These are phyloP conservation scores for Sylvia borin DNA, from an alignment of 2,797 vertebrate species.

Conservation along the genomic window DNA sequence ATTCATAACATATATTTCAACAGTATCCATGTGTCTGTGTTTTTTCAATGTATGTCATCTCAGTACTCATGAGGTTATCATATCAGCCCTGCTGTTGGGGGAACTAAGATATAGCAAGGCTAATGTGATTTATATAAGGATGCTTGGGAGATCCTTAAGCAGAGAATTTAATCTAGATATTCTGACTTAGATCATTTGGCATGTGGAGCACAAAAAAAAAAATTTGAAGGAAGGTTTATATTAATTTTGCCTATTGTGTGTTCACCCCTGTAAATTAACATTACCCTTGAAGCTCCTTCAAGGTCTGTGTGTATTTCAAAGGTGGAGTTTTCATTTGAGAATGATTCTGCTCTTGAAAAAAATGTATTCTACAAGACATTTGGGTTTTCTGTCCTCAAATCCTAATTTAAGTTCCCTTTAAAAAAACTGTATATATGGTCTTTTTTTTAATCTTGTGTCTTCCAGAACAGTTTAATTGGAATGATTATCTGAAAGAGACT, in stretches of 20 bases:
- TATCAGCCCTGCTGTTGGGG: neutral
- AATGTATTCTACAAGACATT: neutral
- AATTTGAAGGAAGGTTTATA: neutral
- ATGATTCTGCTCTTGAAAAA: neutral
- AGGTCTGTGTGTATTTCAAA: neutral
- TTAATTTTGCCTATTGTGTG: neutral
- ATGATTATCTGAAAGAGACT: slow-evolving; percentile 92
- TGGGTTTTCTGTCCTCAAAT: neutral
- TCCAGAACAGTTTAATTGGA: slow-evolving; percentile 90
- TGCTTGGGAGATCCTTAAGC: neutral
- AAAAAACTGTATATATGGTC: neutral
- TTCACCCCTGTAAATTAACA: neutral
- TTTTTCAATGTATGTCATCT: neutral
- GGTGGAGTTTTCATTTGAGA: neutral
- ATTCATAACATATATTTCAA: neutral
- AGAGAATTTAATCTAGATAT: neutral
- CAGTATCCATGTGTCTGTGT: neutral
- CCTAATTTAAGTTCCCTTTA: neutral
- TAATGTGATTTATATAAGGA: neutral
- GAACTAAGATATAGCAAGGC: neutral
- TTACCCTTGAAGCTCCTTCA: neutral
- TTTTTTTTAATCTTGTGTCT: slow-evolving; percentile 49
- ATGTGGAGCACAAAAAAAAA: neutral
- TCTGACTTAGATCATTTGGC: neutral
- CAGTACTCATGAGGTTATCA: neutral